These are phyloP conservation scores for Ophion costatus DNA, from an alignment of 2,888 invertebrate species.

Conservation along the genomic window DNA sequence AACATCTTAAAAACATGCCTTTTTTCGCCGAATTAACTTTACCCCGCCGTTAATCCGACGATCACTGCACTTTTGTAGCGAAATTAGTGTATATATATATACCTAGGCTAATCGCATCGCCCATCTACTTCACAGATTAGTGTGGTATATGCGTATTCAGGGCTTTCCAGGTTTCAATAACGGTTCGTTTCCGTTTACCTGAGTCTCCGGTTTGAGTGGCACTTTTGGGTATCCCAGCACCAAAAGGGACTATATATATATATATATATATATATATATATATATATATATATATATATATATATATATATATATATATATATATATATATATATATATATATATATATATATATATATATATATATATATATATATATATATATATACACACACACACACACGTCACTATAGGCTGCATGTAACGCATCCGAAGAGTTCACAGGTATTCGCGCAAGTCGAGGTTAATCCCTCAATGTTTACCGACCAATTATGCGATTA, in stretches of 20 bases:
- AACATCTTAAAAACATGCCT: too few species aligned
- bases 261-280: constrained; percentile 10
- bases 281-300: not conserved
- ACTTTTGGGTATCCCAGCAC: constrained; percentile 46
- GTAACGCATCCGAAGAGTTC: constrained; percentile 39
- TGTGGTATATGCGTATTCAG: constrained; percentile 15
- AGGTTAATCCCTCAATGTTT: constrained; percentile 62
- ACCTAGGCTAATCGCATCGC: constrained; percentile 14
- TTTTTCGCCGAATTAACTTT: too few species aligned
- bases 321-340: not conserved
- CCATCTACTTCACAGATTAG: constrained; percentile 3
- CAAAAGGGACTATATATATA: constrained; percentile 17
- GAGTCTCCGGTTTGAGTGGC: constrained; percentile 54
- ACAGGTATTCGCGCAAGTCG: constrained; percentile 60
- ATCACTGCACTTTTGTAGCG: not conserved
- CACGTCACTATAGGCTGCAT: not conserved
- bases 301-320: too few species aligned
- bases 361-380: too few species aligned
- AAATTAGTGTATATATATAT: constrained; percentile 19
- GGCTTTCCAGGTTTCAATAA: constrained; percentile 42
- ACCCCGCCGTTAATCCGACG: too few species aligned
- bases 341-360: not conserved
- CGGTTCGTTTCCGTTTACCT: constrained; percentile 59
- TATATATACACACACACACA: not conserved
- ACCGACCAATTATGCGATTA: constrained; percentile 64